phyloP scores from a whole-genome alignment of 1,140 invertebrate species.

The Scylla paramamosain region DNA sequence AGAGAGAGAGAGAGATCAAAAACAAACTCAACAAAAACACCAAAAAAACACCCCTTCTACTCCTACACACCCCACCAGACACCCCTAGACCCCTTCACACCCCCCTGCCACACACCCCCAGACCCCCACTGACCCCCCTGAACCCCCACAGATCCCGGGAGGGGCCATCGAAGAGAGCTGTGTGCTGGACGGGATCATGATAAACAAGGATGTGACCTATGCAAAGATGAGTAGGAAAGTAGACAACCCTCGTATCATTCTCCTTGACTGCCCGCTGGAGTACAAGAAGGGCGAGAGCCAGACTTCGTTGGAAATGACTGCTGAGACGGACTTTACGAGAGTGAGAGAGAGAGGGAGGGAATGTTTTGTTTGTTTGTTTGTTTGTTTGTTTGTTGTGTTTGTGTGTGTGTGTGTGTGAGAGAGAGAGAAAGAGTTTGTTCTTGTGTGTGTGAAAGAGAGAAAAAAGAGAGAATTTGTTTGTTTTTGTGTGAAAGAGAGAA shows the following conservation, averaged over 20 bases:
- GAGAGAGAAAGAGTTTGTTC: no score
- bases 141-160: constrained; percentile 89
- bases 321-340: constrained; percentile 96
- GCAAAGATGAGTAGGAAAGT: constrained; percentile 99
- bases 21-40: no score
- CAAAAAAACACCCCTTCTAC: no score
- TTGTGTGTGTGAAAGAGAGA: background rate
- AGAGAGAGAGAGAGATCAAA: background rate
- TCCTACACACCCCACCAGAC: no score
- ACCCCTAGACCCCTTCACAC: no score
- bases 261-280: constrained; percentile 97
- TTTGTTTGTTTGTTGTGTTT: no score
- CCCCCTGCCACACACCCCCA: no score
- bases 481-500: no score
- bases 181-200: constrained; percentile 97
- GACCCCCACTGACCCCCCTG: background rate
- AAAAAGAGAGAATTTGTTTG: no score
- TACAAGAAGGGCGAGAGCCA: constrained; percentile 99
- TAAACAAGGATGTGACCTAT: constrained; percentile 99
- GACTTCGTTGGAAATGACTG: constrained; percentile 98
- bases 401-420: background rate
- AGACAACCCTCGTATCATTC: constrained; percentile 96
- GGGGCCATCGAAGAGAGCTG: constrained; percentile 96
- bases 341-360: no score
- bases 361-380: no score